Evolutionary conservation across 2,113 vertebrate genomes (phyloP), one percentile per base, ranked within the genome.

Genomic region (Hassar affinis): DNA sequence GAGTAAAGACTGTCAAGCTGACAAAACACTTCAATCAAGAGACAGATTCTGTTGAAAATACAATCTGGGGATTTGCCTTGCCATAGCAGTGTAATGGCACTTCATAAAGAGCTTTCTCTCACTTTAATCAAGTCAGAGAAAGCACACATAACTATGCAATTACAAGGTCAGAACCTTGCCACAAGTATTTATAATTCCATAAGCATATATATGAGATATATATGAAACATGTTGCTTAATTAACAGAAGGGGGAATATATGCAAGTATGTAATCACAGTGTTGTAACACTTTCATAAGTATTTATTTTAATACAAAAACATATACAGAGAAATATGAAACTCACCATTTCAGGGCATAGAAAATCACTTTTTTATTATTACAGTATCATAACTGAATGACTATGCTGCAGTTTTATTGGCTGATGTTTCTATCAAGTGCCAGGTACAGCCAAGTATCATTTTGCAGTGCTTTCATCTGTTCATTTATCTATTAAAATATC

Each of bases 21-120:
- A 74, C 14, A 74, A 47, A 74, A 74, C 71, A 49, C 45, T 49
- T 74, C 69, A 49, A 74, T 27, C 69, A 49, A 49, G 71, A 27
- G n/a, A 74, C 47, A 75, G 71, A 18, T 75, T 52, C 25, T 30
- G 71, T 75, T 18, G 71, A 52, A 30, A 51, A 30, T 75, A 51
- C 33, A 71, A 47, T 20, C 68, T 11, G 0, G 38, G 4, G 68
- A 47, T 15, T 45, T 71, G 38, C 10, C 5, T 71, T 71, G 68
- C 22, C 17, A 15, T 22, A 22, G 18, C 33, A 22, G 64, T 38
- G 64, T 38, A 68, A 6, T 45, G 22, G 68, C 25, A 74, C 51
- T 51, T 75, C 15, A 30, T 30, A 51, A 51, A 49, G 47, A 30
- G 71, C n/a, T 75, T 75, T 7, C n/a, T 33, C 15, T 72, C n/a